phyloP scores from a whole-genome alignment of 2,113 vertebrate species.

The Thomomys bottae region DNA sequence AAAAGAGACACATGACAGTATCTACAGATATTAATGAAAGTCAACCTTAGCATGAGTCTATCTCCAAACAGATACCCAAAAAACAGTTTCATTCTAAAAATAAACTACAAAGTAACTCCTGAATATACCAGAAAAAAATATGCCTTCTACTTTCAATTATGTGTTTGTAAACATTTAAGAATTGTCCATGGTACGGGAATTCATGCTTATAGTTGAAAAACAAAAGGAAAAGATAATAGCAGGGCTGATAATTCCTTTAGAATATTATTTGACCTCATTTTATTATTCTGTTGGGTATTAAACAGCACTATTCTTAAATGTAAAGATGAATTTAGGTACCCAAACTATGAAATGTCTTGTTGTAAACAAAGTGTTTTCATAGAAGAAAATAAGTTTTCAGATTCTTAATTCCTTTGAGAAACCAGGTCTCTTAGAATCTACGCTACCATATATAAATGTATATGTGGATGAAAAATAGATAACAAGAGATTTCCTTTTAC shows the following conservation, averaged over 20 bases:
- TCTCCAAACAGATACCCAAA: neutral
- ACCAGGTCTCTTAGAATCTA: neutral
- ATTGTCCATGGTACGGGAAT: neutral
- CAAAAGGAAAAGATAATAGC: neutral
- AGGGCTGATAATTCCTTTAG: neutral
- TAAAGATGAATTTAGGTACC: neutral
- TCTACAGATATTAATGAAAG: neutral
- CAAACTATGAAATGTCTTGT: neutral
- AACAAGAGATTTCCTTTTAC: neutral
- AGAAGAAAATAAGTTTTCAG: too few relatives aligned
- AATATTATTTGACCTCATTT: fast-evolving
- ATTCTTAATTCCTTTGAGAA: neutral
- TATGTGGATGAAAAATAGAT: neutral
- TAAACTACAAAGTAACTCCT: neutral
- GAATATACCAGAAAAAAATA: neutral
- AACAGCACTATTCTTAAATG: too few relatives aligned
- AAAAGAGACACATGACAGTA: neutral
- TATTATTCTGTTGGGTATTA: neutral
- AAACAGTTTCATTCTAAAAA: neutral
- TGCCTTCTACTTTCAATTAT: neutral
- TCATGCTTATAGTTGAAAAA: too few relatives aligned
- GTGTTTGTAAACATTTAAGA: neutral
- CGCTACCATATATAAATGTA: too few relatives aligned
- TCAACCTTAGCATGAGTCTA: neutral
- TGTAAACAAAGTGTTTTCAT: neutral